Evolutionary conservation across 2,113 vertebrate species (phyloP).

Genomic region (Collichthys lucidus): DNA sequence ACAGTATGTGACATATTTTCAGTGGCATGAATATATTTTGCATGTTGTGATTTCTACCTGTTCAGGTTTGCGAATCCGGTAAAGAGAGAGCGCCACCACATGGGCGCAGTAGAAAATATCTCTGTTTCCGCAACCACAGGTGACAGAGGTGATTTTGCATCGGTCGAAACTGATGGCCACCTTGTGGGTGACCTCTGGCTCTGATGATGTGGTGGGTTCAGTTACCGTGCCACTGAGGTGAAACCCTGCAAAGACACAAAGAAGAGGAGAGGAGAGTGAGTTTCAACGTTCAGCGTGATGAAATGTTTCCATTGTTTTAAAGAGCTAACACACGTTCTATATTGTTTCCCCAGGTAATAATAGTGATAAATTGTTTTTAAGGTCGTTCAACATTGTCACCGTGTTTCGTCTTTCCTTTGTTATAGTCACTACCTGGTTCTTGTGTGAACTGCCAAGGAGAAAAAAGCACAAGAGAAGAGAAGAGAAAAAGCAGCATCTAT

Average conservation of each 20-base stretch:
- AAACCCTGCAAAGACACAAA: constrained; percentile 84
- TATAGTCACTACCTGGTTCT: background rate
- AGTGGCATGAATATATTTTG: background rate
- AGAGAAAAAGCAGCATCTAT: constrained; percentile 9
- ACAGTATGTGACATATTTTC: background rate
- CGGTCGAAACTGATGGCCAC: constrained; percentile 99
- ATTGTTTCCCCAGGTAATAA: background rate
- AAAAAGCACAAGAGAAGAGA: background rate
- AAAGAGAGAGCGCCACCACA: constrained; percentile 97
- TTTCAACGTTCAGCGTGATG: background rate
- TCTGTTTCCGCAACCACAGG: constrained; percentile 97
- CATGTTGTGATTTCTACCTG: constrained; percentile 75
- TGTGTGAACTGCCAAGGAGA: background rate
- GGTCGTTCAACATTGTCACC: background rate
- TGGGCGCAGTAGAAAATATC: constrained; percentile 99
- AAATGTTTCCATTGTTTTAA: background rate
- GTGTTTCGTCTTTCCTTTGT: background rate
- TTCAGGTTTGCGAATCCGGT: constrained; percentile 97
- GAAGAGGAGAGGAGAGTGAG: constrained; percentile 6
- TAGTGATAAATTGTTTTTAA: background rate
- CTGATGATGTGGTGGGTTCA: constrained; percentile 89
- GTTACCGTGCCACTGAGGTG: constrained; percentile 98
- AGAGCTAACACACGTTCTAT: background rate
- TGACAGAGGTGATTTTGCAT: constrained; percentile 99
- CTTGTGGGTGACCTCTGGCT: constrained; percentile 94